Evolutionary conservation across 2,113 vertebrate species (phyloP).

Genomic region (Semicossyphus pulcher): DNA sequence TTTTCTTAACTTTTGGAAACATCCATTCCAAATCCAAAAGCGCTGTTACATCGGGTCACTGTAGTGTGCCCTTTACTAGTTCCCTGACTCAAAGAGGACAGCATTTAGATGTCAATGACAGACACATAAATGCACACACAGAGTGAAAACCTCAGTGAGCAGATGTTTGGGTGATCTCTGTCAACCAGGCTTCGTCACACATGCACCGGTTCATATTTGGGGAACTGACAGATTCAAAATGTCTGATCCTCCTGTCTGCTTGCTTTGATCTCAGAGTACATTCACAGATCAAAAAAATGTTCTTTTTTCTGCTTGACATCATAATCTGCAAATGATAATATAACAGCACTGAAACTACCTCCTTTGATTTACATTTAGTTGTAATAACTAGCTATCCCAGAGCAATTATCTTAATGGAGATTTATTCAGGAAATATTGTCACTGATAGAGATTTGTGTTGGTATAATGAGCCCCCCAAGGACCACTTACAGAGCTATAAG

Average conservation of each 20-base stretch:
- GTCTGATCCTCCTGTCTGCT: constrained; percentile 8
- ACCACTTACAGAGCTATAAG: constrained; percentile 47
- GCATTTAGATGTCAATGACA: constrained; percentile 32
- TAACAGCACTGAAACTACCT: constrained; percentile 25
- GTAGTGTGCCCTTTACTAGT: not conserved
- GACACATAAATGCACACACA: constrained; percentile 2
- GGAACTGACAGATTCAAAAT: constrained; percentile 15
- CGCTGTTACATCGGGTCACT: constrained; percentile 37
- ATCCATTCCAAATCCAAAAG: constrained; percentile 18
- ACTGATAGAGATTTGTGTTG: constrained; percentile 59
- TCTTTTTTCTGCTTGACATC: constrained; percentile 18
- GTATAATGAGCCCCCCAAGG: constrained; percentile 63
- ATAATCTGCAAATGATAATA: constrained; percentile 33
- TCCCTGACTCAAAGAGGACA: constrained; percentile 4
- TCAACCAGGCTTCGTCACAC: constrained; percentile 39
- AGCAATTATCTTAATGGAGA: constrained; percentile 56
- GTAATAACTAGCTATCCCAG: constrained; percentile 40
- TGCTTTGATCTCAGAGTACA: constrained; percentile 24
- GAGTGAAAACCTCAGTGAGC: constrained; percentile 28
- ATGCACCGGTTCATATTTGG: constrained; percentile 10
- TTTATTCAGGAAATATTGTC: constrained; percentile 63
- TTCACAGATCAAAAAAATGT: constrained; percentile 36
- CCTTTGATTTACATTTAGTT: constrained; percentile 40
- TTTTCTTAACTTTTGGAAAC: constrained; percentile 3
- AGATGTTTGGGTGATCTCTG: constrained; percentile 32